Evolutionary conservation across 37 sponge, comb jelly and placozoan genomes (phyloP).

Genomic region (Tethya wilhelma): DNA sequence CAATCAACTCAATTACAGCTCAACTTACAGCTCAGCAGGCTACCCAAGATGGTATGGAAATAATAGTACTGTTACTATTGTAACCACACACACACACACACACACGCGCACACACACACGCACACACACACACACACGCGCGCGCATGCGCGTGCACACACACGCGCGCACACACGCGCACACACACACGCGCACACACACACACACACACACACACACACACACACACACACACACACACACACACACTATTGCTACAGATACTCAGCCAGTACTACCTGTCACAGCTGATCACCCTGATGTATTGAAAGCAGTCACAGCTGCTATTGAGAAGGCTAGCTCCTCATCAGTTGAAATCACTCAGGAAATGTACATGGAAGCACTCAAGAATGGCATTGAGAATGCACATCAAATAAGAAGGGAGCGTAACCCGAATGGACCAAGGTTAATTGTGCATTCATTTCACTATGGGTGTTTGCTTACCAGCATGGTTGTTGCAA

Average conservation of each 20-base stretch:
- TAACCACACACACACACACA: not conserved
- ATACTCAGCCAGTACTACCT: not conserved
- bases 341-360: constrained; percentile 21
- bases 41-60: not conserved
- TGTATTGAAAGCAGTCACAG: constrained; percentile 64
- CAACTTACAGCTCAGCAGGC: constrained; percentile 19
- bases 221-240: too few relatives aligned
- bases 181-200: too few relatives aligned
- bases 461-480: not conserved
- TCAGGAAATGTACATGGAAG: constrained; percentile 79
- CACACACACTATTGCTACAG: constrained; percentile 1
- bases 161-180: not conserved
- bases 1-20: constrained; percentile 34
- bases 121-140: constrained; percentile 1
- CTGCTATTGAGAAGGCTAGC: constrained; percentile 47
- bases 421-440: constrained; percentile 2
- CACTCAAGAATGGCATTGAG: constrained; percentile 41
- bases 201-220: too few relatives aligned
- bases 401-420: constrained; percentile 60
- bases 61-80: not conserved
- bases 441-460: constrained; percentile 3
- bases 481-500: not conserved
- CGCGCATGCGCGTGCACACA: not conserved
- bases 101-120: not conserved
- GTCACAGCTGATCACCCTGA: constrained; percentile 75